Evolutionary conservation across 2,113 vertebrate genomes (phyloP).

Genomic region (Gopherus evgoodei): DNA sequence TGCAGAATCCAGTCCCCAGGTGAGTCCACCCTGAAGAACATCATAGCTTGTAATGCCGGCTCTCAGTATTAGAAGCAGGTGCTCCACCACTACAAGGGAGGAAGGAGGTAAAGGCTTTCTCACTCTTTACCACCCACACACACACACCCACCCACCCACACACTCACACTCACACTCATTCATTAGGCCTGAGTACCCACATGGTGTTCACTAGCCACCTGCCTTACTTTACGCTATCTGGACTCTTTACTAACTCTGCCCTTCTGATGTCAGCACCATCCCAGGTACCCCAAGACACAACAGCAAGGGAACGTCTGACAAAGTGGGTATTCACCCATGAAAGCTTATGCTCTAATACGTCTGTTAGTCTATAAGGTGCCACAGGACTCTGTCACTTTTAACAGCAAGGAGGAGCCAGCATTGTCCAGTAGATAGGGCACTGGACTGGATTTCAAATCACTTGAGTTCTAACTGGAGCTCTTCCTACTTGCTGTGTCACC

Average conservation of each 20-base stretch:
- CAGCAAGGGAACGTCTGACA: too few species aligned
- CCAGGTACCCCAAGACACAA: fast-evolving
- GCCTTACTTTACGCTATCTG: background rate
- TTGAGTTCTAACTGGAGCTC: background rate
- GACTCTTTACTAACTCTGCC: background rate
- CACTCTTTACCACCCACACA: background rate
- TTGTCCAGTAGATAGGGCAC: fast-evolving
- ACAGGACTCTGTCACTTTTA: too few species aligned
- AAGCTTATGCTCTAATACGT: too few species aligned
- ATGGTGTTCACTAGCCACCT: background rate
- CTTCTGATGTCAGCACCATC: background rate
- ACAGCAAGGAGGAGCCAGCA: fast-evolving
- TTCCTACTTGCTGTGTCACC: background rate
- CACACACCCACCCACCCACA: background rate
- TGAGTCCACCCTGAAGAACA: background rate
- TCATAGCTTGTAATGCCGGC: fast-evolving
- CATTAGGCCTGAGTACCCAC: background rate
- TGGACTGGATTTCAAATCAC: background rate
- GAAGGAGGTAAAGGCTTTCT: fast-evolving
- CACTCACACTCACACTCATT: too few species aligned
- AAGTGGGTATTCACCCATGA: too few species aligned
- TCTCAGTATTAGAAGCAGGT: background rate
- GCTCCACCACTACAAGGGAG: background rate
- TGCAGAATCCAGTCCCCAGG: fast-evolving
- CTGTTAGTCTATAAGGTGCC: too few species aligned